phyloP scores from a whole-genome alignment of 2,888 invertebrate genomes.

The Diabrotica balteata region DNA sequence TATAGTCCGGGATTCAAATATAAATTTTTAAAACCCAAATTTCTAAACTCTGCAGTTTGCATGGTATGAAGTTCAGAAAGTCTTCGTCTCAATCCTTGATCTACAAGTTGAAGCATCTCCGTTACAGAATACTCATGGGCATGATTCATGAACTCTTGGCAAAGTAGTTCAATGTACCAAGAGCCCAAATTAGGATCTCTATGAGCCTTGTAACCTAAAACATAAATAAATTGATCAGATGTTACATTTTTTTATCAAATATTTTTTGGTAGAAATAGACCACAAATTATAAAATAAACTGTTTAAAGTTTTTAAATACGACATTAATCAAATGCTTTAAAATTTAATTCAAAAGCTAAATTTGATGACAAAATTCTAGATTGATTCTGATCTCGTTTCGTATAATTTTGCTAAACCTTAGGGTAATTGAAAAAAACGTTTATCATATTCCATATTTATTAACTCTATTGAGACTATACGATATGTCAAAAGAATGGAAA shows the following conservation, averaged over 20 bases:
- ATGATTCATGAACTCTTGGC: slow-evolving; percentile 69
- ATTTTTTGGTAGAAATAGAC: no score
- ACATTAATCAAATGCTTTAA: no score
- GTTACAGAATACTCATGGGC: slow-evolving; percentile 70
- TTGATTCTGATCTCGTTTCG: no score
- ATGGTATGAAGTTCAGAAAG: slow-evolving; percentile 55
- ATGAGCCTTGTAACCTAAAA: slow-evolving; percentile 65
- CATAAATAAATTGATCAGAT: background rate
- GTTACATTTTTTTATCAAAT: no score
- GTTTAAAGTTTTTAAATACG: background rate
- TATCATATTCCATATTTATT: no score
- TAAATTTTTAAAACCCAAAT: slow-evolving; percentile 69
- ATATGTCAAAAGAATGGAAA: no score
- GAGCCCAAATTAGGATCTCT: slow-evolving; percentile 68
- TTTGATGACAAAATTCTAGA: no score
- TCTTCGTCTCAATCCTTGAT: slow-evolving; percentile 59
- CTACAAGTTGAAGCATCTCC: slow-evolving; percentile 69
- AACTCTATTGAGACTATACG: no score
- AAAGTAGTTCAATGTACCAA: slow-evolving; percentile 75
- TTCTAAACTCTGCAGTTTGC: slow-evolving; percentile 71
- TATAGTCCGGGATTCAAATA: slow-evolving; percentile 74
- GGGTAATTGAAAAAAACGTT: no score
- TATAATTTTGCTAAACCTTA: no score
- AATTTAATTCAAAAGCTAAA: no score
- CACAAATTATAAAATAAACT: slow-evolving; percentile 6